Conservation (phyloP, 2,888 invertebrate genomes). For the Heliothis peltigera region DNA sequence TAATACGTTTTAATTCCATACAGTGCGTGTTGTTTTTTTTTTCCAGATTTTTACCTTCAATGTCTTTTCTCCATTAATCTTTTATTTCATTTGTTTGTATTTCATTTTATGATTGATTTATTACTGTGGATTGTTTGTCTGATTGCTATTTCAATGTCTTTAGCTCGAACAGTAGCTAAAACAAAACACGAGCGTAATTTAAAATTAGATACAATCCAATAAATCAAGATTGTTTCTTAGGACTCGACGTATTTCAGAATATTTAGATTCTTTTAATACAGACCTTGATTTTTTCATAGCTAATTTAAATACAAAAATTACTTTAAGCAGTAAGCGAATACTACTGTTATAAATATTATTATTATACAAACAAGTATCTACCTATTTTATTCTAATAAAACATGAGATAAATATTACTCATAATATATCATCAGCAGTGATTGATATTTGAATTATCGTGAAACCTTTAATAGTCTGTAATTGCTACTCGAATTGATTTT, state of each 20-base stretch:
- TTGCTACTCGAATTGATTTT: slow-evolving; percentile 34
- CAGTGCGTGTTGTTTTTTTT: slow-evolving; percentile 25
- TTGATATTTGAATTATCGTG: slow-evolving; percentile 40
- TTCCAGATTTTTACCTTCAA: slow-evolving; percentile 20
- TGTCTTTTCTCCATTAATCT: slow-evolving; percentile 20
- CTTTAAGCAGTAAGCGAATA: too few species aligned
- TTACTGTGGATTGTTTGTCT: neutral
- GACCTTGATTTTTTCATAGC: too few species aligned
- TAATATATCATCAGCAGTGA: slow-evolving; percentile 24
- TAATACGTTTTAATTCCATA: slow-evolving; percentile 38
- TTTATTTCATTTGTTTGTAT: slow-evolving; percentile 13
- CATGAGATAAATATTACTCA: slow-evolving; percentile 13
- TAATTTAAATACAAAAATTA: too few species aligned
- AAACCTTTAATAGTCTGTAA: slow-evolving; percentile 23
- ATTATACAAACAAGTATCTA: neutral
- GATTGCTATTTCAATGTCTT: slow-evolving; percentile 3
- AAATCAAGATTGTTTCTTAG: neutral
- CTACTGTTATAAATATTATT: neutral
- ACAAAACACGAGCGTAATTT: neutral
- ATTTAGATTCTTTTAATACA: too few species aligned
- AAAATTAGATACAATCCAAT: neutral
- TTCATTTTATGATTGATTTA: slow-evolving; percentile 7
- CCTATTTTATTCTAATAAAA: slow-evolving; percentile 5
- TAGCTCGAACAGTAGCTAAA: neutral
- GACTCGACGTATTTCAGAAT: too few species aligned